A percentile compares a stretch with the other conserved stretches of the same genome.
phyloP scores from a whole-genome alignment of 2,888 invertebrate genomes.

The Hipparchia sbordonii region DNA sequence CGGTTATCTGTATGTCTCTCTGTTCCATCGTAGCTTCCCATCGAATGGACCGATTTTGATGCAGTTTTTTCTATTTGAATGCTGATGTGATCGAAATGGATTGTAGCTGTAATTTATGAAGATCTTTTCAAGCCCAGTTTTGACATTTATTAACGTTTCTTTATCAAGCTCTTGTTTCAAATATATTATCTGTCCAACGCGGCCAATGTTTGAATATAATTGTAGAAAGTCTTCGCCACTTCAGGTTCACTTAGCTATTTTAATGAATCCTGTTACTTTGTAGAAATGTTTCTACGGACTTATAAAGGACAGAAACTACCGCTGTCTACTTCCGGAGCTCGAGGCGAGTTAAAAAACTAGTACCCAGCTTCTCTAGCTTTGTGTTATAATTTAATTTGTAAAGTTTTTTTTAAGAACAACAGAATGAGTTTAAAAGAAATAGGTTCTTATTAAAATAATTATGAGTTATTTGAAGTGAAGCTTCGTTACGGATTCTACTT shows the following conservation, averaged over 20 bases:
- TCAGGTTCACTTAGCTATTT: slow-evolving; percentile 41
- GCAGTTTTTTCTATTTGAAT: too few relatives aligned
- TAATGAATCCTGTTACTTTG: slow-evolving; percentile 52
- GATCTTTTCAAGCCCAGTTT: not conserved
- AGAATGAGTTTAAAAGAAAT: not conserved
- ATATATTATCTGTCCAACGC: not conserved
- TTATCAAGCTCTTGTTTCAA: not conserved
- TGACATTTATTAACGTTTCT: not conserved
- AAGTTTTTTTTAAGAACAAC: not conserved
- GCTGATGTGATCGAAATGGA: too few relatives aligned
- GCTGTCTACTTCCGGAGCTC: slow-evolving; percentile 24
- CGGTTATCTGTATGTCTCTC: too few relatives aligned
- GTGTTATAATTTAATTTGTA: slow-evolving; percentile 22
- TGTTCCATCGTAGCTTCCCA: too few relatives aligned
- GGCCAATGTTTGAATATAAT: not conserved
- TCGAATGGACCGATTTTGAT: too few relatives aligned
- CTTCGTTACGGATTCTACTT: too few relatives aligned
- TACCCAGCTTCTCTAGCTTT: slow-evolving; percentile 16
- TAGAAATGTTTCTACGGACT: slow-evolving; percentile 40
- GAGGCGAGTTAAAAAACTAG: slow-evolving; percentile 16
- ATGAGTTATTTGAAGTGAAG: too few relatives aligned
- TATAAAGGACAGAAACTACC: slow-evolving; percentile 38
- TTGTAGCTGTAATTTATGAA: too few relatives aligned
- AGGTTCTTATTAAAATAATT: not conserved
- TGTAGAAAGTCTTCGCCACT: slow-evolving; percentile 12